Percentiles rank a stretch among this genome's conserved stretches.
phyloP scores from a whole-genome alignment of 2,113 vertebrate genomes.

The Upupa epops region DNA sequence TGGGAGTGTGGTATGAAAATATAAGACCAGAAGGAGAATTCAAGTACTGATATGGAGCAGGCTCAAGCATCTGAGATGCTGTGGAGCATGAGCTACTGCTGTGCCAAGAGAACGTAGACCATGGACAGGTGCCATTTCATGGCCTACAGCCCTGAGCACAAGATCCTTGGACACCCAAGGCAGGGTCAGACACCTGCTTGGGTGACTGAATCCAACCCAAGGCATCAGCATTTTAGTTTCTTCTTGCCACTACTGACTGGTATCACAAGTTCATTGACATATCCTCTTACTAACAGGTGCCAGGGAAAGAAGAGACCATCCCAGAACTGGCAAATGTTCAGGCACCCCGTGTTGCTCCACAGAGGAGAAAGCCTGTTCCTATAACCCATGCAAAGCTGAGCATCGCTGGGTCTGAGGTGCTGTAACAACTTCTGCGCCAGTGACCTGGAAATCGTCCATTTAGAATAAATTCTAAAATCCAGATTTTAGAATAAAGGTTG shows the following conservation, averaged over 20 bases:
- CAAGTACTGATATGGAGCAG: neutral
- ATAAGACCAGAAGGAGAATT: neutral
- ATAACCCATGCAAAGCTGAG: neutral
- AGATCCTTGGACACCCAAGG: neutral
- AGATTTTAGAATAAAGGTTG: neutral
- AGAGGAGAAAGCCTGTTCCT: neutral
- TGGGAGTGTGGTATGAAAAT: neutral
- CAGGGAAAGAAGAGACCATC: neutral
- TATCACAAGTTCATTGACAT: neutral
- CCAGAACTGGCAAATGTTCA: neutral
- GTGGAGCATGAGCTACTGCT: neutral
- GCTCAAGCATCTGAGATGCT: neutral
- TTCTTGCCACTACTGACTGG: neutral
- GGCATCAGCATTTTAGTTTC: neutral
- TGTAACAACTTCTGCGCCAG: neutral
- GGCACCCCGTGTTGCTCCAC: neutral
- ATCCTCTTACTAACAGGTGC: neutral
- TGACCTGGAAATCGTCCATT: neutral
- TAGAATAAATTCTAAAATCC: too few relatives aligned
- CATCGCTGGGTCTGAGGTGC: accelerated
- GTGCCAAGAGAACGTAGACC: neutral
- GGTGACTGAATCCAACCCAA: neutral
- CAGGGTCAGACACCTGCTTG: neutral
- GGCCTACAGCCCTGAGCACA: neutral
- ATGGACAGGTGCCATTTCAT: accelerated